phyloP scores from a whole-genome alignment of 2,113 vertebrate genomes.

The Cepphus grylle region DNA sequence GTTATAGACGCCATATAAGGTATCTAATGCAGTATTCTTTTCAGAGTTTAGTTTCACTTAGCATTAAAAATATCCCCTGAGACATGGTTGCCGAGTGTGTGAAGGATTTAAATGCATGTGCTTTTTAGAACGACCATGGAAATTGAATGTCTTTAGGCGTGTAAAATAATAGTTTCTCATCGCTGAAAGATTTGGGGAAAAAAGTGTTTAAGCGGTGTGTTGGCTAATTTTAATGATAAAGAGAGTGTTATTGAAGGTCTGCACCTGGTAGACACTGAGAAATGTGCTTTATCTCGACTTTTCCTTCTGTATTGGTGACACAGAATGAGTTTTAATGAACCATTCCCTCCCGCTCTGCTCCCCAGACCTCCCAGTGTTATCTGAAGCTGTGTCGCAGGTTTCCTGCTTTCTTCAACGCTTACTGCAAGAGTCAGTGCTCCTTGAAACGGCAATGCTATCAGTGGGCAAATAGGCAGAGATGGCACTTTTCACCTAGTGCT shows the following conservation, averaged over 20 bases:
- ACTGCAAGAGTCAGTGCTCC: background rate
- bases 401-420: background rate
- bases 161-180: background rate
- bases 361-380: background rate
- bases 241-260: background rate
- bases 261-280: background rate
- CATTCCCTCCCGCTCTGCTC: background rate
- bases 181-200: background rate
- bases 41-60: background rate
- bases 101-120: background rate
- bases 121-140: background rate
- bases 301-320: background rate
- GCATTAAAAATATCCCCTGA: background rate
- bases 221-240: background rate
- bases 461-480: background rate
- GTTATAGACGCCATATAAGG: background rate
- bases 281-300: background rate
- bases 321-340: background rate
- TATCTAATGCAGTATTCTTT: background rate
- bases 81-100: background rate
- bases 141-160: background rate
- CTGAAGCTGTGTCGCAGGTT: background rate
- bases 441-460: background rate
- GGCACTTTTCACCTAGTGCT: background rate
- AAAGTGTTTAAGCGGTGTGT: background rate